phyloP scores from a whole-genome alignment of 2,888 invertebrate species.

The Coelogynopora nodosa region DNA sequence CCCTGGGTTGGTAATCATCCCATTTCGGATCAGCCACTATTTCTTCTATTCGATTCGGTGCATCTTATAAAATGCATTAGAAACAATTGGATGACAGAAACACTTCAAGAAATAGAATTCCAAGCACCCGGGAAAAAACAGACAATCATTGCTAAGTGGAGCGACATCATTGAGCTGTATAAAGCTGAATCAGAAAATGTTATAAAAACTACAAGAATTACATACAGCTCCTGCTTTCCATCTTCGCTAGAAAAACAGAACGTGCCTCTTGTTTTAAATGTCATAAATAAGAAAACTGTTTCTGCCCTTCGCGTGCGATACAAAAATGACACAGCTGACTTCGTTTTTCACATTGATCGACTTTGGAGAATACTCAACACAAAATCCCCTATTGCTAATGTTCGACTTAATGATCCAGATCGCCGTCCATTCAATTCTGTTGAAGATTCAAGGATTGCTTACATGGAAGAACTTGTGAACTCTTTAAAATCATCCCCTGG shows the following conservation, averaged over 20 bases:
- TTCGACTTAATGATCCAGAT: conserved; percentile 34
- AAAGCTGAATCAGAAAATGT: neutral
- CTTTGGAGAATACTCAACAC: conserved; percentile 26
- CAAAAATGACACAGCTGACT: neutral
- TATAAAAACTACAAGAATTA: neutral
- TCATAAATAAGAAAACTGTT: neutral
- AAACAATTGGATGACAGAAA: conserved; percentile 34
- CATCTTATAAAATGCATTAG: conserved; percentile 27
- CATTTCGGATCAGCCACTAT: neutral
- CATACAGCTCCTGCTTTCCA: conserved; percentile 22
- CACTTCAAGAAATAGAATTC: neutral
- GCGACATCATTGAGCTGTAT: conserved; percentile 16
- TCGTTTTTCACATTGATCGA: neutral
- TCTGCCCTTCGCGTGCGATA: neutral
- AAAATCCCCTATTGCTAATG: neutral
- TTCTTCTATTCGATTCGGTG: conserved; percentile 1
- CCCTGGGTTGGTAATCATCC: neutral
- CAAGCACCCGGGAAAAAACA: neutral
- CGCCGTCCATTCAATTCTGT: neutral
- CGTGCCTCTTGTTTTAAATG: neutral
- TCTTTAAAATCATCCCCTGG: neutral
- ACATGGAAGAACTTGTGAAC: neutral
- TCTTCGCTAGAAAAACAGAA: neutral
- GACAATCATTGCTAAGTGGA: neutral
- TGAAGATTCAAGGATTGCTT: neutral